Evolutionary conservation across 2,797 vertebrate species (phyloP), one percentile per base, ranked within the genome.

Genomic region (Sparidentex hasta): DNA sequence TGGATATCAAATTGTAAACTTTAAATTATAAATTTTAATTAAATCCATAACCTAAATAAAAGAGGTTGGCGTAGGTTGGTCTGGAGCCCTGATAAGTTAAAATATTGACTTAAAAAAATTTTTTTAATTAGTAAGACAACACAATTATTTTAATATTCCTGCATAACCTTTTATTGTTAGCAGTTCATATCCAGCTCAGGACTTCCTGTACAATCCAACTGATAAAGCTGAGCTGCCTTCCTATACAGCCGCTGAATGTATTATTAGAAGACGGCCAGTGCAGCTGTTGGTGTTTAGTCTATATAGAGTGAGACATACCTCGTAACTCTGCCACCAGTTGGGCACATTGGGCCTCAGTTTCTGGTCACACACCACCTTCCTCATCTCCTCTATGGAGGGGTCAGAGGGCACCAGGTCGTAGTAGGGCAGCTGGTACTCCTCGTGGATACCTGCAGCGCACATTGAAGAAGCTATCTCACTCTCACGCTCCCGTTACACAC

Each of bases 301-400:
- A 20, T 14, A 58, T 21, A 51, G 20, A 3, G 62, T 41, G 76
- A 16, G 57, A 83, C 69, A 73, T 92, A 99, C 98, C 98, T 99
- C 98, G 0, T 99, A 98, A 94, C 97, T 99, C 91, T 99, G 98
- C 98, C 98, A 99, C 97, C 98, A 98, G 92, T 99, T 99, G 44
- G 98, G 98, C 90, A 99, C 96, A 46, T 97, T 99, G 7, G 98
- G 98, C 83, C 98, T 94, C 21, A 99, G 90, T 66, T 98, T 99
- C 96, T 99, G 98, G 83, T 99, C 98, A 83, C 98, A 99, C 46
- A 99, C 98, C 0, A 99, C 97, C 95, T 98, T 99, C 90, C 98
- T 95, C 98, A 99, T 99, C 92, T 99, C 98, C 87, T 99, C 98
- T 79, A 99, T 99, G 16, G 98, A 99, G 33, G 98, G 98, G 86